These are phyloP conservation scores for Laupala kohalensis DNA, from an alignment of 1,140 invertebrate genomes.

Conservation along the genomic window DNA sequence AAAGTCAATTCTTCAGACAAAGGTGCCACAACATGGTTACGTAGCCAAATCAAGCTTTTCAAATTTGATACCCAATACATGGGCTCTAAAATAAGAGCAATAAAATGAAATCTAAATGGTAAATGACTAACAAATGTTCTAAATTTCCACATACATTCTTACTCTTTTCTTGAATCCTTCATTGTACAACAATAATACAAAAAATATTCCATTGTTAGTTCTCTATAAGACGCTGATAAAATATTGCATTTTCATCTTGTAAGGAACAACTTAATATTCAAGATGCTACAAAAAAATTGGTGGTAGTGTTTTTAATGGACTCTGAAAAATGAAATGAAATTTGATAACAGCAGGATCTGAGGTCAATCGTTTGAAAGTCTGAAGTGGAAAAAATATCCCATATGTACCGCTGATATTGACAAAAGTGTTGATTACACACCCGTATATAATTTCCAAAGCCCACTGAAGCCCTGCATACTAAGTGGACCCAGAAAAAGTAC, in stretches of 20 bases:
- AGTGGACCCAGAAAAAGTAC: slow-evolving; percentile 75
- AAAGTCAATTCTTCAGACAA: slow-evolving; percentile 91
- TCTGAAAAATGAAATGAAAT: background rate
- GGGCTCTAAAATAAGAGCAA: slow-evolving; percentile 40
- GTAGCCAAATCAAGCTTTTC: slow-evolving; percentile 67
- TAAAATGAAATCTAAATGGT: background rate
- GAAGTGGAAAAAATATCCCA: slow-evolving; percentile 8
- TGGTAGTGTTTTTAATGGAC: background rate
- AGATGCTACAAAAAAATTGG: background rate
- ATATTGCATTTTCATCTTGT: background rate
- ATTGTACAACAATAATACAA: background rate
- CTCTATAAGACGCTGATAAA: background rate
- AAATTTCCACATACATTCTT: background rate
- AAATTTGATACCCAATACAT: slow-evolving; percentile 58
- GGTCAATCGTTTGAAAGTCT: background rate
- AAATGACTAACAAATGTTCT: background rate
- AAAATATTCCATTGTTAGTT: background rate
- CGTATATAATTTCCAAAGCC: slow-evolving; percentile 50
- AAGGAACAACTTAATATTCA: background rate
- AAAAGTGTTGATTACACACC: slow-evolving; percentile 31
- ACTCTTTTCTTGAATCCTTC: background rate
- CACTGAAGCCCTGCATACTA: slow-evolving; percentile 52
- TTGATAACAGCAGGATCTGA: background rate
- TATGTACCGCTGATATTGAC: slow-evolving; percentile 14
- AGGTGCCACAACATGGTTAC: slow-evolving; percentile 82